Percentiles rank a stretch among this genome's conserved stretches.
Evolutionary conservation across 1,140 invertebrate species (phyloP).

Genomic region (Diuraphis noxia): DNA sequence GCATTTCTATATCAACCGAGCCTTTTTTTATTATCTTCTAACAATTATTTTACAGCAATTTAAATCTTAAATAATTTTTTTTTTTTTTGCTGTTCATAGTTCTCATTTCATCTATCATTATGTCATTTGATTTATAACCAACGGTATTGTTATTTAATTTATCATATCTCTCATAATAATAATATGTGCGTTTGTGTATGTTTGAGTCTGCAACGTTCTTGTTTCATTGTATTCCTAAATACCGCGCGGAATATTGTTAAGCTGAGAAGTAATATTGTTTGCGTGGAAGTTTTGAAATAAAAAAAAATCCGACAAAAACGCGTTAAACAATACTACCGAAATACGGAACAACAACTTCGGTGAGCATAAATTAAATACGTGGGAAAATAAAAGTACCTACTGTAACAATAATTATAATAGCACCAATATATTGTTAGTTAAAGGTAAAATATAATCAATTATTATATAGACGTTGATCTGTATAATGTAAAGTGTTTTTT

Average conservation of each 20-base stretch:
- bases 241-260: no score
- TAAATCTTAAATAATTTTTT: not conserved
- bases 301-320: not conserved
- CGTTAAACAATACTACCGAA: not conserved
- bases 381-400: not conserved
- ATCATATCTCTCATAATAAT: no score
- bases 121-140: not conserved
- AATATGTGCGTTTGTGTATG: no score
- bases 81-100: not conserved
- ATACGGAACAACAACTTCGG: not conserved
- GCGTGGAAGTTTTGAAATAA: not conserved
- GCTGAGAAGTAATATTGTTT: no score
- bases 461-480: not conserved
- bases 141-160: no score
- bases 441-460: not conserved
- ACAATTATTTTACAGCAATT: not conserved
- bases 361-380: not conserved
- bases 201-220: no score
- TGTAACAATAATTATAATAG: not conserved
- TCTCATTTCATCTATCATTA: not conserved
- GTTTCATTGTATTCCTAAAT: no score
- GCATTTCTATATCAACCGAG: not conserved
- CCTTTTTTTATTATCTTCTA: not conserved
- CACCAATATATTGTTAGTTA: not conserved
- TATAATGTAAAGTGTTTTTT: not conserved